Evolutionary conservation across 1,140 invertebrate species (phyloP).

Genomic region (Parapsyche elsis): DNA sequence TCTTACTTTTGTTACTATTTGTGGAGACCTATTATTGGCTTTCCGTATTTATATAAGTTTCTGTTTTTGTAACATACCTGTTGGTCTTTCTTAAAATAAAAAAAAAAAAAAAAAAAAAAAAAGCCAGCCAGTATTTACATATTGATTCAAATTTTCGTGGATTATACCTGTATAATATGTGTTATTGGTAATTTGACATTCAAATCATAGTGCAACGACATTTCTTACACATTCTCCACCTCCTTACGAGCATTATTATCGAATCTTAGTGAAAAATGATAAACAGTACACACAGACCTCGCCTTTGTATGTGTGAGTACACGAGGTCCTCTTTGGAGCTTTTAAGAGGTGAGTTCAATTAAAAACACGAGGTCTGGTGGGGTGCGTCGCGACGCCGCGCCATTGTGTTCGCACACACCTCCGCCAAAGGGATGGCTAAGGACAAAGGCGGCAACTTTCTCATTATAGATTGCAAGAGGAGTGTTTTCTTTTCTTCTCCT

Average conservation of each 20-base stretch:
- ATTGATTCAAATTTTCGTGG: too few species aligned
- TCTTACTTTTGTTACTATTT: too few species aligned
- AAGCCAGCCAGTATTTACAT: too few species aligned
- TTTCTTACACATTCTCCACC: not conserved
- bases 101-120: too few species aligned
- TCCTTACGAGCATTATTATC: not conserved
- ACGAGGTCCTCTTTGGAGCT: not conserved
- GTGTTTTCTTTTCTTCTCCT: conserved; percentile 36
- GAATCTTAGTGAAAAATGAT: not conserved
- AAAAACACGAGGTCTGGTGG: not conserved
- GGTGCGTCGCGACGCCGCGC: not conserved
- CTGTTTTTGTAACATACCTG: too few species aligned
- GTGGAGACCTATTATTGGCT: too few species aligned
- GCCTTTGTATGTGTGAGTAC: not conserved
- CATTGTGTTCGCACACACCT: not conserved
- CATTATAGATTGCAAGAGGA: conserved; percentile 40
- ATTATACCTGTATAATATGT: too few species aligned
- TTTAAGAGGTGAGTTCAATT: conserved; percentile 25
- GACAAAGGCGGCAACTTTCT: conserved; percentile 41
- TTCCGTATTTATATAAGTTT: too few species aligned
- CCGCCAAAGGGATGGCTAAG: not conserved
- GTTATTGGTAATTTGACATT: too few species aligned
- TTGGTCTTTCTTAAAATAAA: too few species aligned
- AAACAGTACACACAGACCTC: not conserved
- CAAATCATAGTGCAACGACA: not conserved